Evolutionary conservation across 2,888 invertebrate genomes (phyloP), one percentile per base, ranked within the genome.

Genomic region (Pedicia rivosa): DNA sequence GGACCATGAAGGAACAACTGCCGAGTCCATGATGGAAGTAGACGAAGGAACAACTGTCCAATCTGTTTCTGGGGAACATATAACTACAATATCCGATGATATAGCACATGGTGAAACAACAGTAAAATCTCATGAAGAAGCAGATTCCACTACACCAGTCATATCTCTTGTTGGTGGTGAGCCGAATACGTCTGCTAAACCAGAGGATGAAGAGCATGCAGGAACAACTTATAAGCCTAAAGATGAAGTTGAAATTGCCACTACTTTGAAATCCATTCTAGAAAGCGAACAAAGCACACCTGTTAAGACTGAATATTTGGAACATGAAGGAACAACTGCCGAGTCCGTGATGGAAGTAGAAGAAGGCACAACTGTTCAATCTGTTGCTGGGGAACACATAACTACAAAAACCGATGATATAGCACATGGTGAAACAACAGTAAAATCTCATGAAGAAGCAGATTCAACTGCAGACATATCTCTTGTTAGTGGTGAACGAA

Each of bases 201-300:
- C 12, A 27, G 7, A 27, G 4, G 27, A 27, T 13, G 27, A 27
- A 12, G 7, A 20, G 8, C 20, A 20, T 20, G 20, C 8, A 6
- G 20, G 17, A 1, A 14, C 24, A 8, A 33, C 33, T 14, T 12
- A 12, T 12, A 27, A 27, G 12, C 27, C 27, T 12, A 27, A n/a
- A 27, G 27, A 27, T 12, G 13, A 10, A 4, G 12, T 27, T 27
- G 27, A 27, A 12, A 12, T 27, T 27, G 27, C 6, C 25, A 29
- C 26, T 17, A 40, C 42, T 6, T 25, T 17, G n/a, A n/a, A 19
- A 30, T 10, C 30, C 5, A n/a, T 16, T 34, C 10, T 20, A 33
- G 14, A n/a, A 30, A 30, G 12, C 12, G 10, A 15, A 5, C 31
- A 20, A 10, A 14, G 12, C 10, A n/a, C 29, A 10, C 35, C 38